A percentile compares a stretch with the other conserved stretches of the same genome.
These are phyloP conservation scores for Rhynchotus rufescens DNA, from an alignment of 2,797 vertebrate genomes.

Conservation along the genomic window DNA sequence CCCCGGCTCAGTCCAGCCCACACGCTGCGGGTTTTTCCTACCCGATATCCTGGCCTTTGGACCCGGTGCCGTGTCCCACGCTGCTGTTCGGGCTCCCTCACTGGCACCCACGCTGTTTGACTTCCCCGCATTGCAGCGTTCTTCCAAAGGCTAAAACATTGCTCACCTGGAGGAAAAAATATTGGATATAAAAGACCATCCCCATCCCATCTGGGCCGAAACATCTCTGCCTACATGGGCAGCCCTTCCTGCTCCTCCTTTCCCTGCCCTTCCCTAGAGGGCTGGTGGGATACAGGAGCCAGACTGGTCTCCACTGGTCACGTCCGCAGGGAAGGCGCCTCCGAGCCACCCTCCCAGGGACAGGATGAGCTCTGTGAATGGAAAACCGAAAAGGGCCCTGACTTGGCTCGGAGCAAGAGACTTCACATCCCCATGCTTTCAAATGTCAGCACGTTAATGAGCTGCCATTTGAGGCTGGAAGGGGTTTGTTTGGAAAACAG, in stretches of 20 bases:
- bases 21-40: too few relatives aligned
- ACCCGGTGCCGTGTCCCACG: background rate
- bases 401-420: conserved; percentile 58
- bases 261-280: background rate
- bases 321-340: too few relatives aligned
- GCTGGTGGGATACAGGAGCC: too few relatives aligned
- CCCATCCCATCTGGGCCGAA: background rate
- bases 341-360: background rate
- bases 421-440: conserved; percentile 13
- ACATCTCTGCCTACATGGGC: too few relatives aligned
- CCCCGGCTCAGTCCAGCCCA: too few relatives aligned
- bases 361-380: background rate
- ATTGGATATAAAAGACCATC: background rate
- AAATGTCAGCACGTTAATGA: conserved; percentile 71
- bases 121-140: background rate
- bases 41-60: too few relatives aligned
- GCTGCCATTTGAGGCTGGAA: conserved; percentile 43
- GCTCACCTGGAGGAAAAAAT: background rate
- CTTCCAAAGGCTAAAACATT: background rate
- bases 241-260: too few relatives aligned
- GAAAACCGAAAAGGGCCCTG: conserved; percentile 53
- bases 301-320: too few relatives aligned
- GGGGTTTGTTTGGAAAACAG: background rate
- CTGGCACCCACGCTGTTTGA: background rate
- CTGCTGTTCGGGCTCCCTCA: background rate